Percentiles rank a stretch among this genome's conserved stretches.
Evolutionary conservation across 2,797 vertebrate genomes (phyloP).

Genomic region (Phrynocephalus guinanensis): DNA sequence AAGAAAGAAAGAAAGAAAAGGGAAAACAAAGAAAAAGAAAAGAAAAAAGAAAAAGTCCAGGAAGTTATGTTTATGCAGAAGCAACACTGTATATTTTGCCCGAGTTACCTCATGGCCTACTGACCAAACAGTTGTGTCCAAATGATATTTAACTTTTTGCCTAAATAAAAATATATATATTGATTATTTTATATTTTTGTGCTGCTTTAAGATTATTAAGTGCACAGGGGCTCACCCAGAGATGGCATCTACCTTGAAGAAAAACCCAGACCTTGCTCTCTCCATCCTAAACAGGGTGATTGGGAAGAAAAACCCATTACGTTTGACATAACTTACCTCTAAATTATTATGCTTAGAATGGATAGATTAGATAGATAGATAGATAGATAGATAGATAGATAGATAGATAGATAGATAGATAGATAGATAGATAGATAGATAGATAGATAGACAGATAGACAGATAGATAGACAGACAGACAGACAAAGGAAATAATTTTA

Average conservation of each 20-base stretch:
- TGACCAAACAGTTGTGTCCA: slow-evolving; percentile 89
- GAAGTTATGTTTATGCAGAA: slow-evolving; percentile 75
- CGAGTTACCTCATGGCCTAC: slow-evolving; percentile 94
- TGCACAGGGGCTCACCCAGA: neutral
- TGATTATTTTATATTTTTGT: slow-evolving; percentile 76
- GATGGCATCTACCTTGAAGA: neutral
- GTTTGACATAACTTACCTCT: neutral
- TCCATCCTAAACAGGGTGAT: neutral
- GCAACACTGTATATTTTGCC: slow-evolving; percentile 83
- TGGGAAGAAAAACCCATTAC: neutral
- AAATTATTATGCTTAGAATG: neutral
- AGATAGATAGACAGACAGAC: neutral
- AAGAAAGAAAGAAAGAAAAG: slow-evolving; percentile 37
- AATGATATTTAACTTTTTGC: slow-evolving; percentile 84
- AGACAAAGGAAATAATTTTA: neutral
- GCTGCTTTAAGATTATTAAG: slow-evolving; percentile 67
- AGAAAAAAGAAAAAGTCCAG: slow-evolving; percentile 41
- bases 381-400: neutral
- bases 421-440: neutral
- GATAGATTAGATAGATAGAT: neutral
- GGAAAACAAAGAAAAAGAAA: slow-evolving; percentile 26
- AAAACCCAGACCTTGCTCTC: neutral
- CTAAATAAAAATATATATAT: slow-evolving; percentile 82
- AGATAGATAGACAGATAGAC: accelerated
- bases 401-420: too few species aligned